phyloP scores from a whole-genome alignment of 1,140 invertebrate genomes.

The Drosophila parabipectinata region DNA sequence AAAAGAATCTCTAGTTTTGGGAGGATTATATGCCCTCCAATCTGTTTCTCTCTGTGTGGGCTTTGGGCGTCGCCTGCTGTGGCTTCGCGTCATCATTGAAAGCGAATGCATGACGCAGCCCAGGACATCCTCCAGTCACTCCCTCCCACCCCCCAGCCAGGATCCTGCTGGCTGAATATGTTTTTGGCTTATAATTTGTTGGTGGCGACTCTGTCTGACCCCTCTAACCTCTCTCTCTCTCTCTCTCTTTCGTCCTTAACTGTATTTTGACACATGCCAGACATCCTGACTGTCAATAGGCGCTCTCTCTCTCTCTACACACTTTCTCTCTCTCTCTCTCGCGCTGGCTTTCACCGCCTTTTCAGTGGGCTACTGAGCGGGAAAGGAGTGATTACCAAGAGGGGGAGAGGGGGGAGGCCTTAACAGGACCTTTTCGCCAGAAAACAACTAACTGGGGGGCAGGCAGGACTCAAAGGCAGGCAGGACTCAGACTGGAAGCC shows the following conservation, averaged over 20 bases:
- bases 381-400: conserved; percentile 64
- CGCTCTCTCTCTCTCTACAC: background rate
- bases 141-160: background rate
- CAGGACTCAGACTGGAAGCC: background rate
- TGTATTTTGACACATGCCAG: conserved; percentile 67
- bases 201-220: conserved; percentile 18
- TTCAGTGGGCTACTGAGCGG: background rate
- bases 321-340: background rate
- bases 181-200: conserved; percentile 54
- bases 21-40: background rate
- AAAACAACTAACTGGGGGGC: background rate
- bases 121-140: background rate
- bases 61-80: conserved; percentile 51
- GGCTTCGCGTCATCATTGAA: conserved; percentile 49
- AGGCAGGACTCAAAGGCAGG: background rate
- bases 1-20: too few relatives aligned
- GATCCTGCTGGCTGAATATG: conserved; percentile 18
- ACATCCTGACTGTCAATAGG: conserved; percentile 70
- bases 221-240: background rate
- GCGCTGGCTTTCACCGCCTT: background rate
- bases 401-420: background rate
- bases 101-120: conserved; percentile 1
- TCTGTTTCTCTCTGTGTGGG: conserved; percentile 16
- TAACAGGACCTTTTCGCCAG: background rate
- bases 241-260: conserved; percentile 27